Base-by-base conservation (phyloP, 1,140 invertebrate genomes). In the Drosophila elegans region DNA sequence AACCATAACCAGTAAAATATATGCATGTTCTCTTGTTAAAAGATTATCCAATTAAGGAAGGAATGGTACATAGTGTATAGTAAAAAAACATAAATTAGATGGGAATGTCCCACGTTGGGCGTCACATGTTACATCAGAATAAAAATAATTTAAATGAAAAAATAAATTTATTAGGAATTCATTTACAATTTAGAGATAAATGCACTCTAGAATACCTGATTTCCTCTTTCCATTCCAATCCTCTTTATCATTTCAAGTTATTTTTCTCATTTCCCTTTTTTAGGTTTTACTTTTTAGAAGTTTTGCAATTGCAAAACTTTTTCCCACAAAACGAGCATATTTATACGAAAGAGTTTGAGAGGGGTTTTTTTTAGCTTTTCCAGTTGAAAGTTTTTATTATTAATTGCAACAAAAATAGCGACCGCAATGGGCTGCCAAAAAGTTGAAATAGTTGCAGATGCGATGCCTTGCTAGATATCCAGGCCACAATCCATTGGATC, bases 241-340 rank as follows among this genome's bases (percentile, higher is more conserved):
- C 21, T 64, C 44, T 44, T 32, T 10, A 54, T 6, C 25, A 16
- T 34, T 32, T 32, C 11, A 38, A 41, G 25, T 60, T 25, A 46
- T 61, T 56, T 71, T 41, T 2, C 6, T 16, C 16, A 51, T 42
- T 51, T 76, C 55, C 21, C 55, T 74, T 64, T 74, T 64, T 76
- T 64, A 60, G 62, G 48, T 62, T 86, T 80, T 76, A 66, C 68
- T 82, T 88, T 73, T 55, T 53, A 57, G 46, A 88, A 88, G 84
- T 88, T 88, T 69, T 74, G 83, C 84, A 88, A 88, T 89, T 76
- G 48, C 52, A 53, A 77, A 86, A 86, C 62, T 73, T 88, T 69
- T 73, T 34, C 46, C 63, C 11, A 16, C 39, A 56, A 55, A 63
- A 56, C 45, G 10, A 46, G 45, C 48, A 68, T 29, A 52, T 57